These are phyloP conservation scores for Philopotamus ludificatus DNA, from an alignment of 1,140 invertebrate species.

Conservation along the genomic window DNA sequence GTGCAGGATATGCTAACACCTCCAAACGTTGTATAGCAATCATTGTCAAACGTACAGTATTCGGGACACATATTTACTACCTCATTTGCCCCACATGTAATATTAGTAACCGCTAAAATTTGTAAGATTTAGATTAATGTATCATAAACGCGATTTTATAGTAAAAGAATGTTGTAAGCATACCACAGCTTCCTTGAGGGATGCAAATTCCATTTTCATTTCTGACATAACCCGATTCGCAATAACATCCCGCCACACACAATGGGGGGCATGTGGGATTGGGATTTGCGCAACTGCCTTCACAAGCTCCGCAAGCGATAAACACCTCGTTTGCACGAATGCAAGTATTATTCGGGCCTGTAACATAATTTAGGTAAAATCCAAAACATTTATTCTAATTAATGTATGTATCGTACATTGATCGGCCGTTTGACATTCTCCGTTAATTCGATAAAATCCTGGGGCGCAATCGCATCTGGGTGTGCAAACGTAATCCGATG, in stretches of 20 bases:
- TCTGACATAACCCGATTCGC: no score
- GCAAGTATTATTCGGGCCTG: no score
- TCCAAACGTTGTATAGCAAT: background rate
- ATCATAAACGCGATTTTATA: no score
- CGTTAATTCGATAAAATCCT: conserved; percentile 17
- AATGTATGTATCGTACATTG: background rate
- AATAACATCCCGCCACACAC: no score
- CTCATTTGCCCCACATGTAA: background rate
- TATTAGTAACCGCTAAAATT: no score
- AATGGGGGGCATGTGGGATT: background rate
- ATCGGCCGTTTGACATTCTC: conserved; percentile 15
- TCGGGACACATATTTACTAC: background rate
- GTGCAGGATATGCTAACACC: background rate
- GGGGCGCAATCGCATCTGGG: conserved; percentile 13
- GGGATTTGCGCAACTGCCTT: background rate
- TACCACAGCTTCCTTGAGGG: no score
- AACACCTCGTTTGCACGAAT: no score
- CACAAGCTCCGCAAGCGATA: background rate
- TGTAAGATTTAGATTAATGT: no score
- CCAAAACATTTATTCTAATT: background rate
- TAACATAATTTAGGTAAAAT: no score
- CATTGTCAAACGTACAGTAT: background rate
- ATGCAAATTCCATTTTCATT: no score
- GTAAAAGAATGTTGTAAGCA: no score
- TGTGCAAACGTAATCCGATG: background rate